Conservation (phyloP, 2,797 vertebrate genomes). For the Kryptopterus vitreolus region DNA sequence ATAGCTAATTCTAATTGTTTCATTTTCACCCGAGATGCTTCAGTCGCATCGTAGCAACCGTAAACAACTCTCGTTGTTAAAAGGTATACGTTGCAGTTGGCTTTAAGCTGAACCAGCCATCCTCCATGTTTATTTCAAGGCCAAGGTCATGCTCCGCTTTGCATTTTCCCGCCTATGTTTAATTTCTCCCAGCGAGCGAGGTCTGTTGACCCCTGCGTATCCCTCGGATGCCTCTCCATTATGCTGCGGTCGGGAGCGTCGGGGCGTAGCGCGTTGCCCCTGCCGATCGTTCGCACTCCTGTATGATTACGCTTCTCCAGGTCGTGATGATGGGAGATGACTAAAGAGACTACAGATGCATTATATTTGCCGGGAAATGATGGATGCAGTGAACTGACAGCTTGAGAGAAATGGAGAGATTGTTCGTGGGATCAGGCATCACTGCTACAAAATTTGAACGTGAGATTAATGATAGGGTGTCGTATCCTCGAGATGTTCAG, state of each 20-base stretch:
- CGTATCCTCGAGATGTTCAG: conserved; percentile 10
- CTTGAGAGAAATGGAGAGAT: conserved; percentile 2
- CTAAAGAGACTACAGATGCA: conserved; percentile 15
- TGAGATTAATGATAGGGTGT: background rate
- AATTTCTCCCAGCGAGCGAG: background rate
- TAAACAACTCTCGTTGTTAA: background rate
- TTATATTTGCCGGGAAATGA: conserved; percentile 20
- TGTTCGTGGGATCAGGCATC: conserved; percentile 13
- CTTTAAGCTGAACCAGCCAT: background rate
- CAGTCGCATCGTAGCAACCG: background rate
- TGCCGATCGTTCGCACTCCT: background rate
- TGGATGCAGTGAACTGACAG: conserved; percentile 8
- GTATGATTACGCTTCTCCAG: conserved; percentile 1
- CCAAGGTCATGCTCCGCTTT: background rate
- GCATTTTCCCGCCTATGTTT: background rate
- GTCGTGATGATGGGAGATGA: background rate
- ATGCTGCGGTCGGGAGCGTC: background rate
- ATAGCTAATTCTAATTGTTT: background rate
- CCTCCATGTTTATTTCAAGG: background rate
- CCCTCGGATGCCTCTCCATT: background rate
- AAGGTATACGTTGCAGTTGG: background rate
- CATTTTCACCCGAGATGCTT: background rate
- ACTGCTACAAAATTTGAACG: background rate
- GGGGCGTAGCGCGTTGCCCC: background rate
- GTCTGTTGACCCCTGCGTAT: background rate